Conservation (phyloP, 23 tunicate genomes). For the Trididemnum clinides region DNA sequence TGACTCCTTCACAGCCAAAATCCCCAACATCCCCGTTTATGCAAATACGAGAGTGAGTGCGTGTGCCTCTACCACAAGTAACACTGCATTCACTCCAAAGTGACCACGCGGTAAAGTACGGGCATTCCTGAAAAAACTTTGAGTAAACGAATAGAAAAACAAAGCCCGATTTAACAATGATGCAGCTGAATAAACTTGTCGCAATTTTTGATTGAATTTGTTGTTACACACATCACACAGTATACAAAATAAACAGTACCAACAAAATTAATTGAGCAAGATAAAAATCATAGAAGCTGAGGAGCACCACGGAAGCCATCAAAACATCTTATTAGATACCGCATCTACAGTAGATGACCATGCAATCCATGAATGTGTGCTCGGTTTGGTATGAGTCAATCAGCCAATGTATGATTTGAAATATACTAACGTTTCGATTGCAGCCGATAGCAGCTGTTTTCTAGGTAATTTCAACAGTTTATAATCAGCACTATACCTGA, state of each 20-base stretch:
- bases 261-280: too few relatives aligned
- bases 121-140: slow-evolving; percentile 17
- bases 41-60: slow-evolving; percentile 52
- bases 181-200: too few relatives aligned
- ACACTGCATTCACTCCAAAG: slow-evolving; percentile 10
- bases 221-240: too few relatives aligned
- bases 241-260: too few relatives aligned
- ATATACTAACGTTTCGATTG: not conserved
- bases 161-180: too few relatives aligned
- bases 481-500: not conserved
- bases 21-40: slow-evolving; percentile 51
- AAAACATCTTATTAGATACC: too few relatives aligned
- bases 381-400: too few relatives aligned
- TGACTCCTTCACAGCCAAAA: slow-evolving; percentile 55
- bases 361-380: too few relatives aligned
- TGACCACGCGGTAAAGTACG: not conserved
- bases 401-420: not conserved
- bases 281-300: too few relatives aligned
- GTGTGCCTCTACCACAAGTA: slow-evolving; percentile 66
- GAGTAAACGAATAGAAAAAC: not conserved
- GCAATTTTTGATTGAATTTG: too few relatives aligned
- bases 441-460: not conserved
- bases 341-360: too few relatives aligned
- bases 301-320: too few relatives aligned
- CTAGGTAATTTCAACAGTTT: not conserved